Conservation (phyloP, 2,113 vertebrate species). For the Hemicordylus capensis region DNA sequence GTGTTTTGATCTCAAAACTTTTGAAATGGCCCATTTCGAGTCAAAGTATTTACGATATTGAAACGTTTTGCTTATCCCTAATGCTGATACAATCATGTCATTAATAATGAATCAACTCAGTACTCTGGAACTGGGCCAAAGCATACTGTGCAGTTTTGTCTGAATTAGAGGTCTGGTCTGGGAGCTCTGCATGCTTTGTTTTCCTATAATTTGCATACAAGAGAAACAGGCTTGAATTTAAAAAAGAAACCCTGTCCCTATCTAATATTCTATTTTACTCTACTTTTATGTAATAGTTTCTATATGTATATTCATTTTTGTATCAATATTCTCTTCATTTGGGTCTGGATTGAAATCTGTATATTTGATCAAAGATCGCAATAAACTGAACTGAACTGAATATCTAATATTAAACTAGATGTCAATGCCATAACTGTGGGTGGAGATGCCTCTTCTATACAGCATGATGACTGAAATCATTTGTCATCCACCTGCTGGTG, state of each 20-base stretch:
- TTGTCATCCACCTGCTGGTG: background rate
- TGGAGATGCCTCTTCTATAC: background rate
- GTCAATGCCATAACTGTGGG: background rate
- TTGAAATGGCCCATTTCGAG: no score
- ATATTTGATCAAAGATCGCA: no score
- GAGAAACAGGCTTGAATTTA: no score
- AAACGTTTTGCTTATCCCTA: background rate
- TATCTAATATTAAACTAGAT: no score
- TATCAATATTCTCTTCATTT: no score
- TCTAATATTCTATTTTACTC: no score
- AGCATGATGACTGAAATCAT: background rate
- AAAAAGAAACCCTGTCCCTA: background rate
- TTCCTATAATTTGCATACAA: background rate
- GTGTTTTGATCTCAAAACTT: no score
- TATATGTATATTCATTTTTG: no score
- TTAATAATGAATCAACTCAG: background rate
- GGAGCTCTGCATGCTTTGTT: background rate
- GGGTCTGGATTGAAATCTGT: no score
- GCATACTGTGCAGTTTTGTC: background rate
- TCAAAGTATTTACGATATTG: background rate
- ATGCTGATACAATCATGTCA: background rate
- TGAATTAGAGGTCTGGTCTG: background rate
- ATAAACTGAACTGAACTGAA: no score
- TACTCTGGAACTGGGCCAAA: background rate
- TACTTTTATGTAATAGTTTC: no score